These are phyloP conservation scores for Tadarida brasiliensis DNA, from an alignment of 2,797 vertebrate genomes.

Conservation along the genomic window DNA sequence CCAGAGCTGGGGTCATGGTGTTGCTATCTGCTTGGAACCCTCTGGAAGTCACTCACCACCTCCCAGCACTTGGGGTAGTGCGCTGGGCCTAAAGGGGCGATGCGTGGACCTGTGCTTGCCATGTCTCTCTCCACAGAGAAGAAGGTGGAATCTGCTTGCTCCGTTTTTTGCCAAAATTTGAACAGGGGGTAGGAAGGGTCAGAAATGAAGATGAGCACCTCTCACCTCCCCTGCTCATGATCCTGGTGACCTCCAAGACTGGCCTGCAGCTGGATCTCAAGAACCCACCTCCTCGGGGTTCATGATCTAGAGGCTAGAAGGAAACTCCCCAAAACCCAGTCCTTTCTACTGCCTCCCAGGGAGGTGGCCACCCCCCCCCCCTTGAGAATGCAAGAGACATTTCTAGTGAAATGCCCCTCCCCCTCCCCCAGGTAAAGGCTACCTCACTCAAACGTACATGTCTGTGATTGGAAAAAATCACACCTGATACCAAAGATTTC, in stretches of 20 bases:
- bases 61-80: not conserved
- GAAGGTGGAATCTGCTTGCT: conserved; percentile 65
- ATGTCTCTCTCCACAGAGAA: not conserved
- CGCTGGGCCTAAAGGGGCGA: not conserved
- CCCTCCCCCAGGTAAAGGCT: conserved; percentile 92
- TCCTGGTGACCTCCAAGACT: conserved; percentile 37
- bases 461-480: conserved; percentile 98
- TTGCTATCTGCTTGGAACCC: not conserved
- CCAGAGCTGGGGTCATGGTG: not conserved
- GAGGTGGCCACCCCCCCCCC: conserved; percentile 69
- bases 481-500: conserved; percentile 99
- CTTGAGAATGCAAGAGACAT: conserved; percentile 91
- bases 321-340: conserved; percentile 41
- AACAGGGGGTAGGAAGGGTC: conserved; percentile 28
- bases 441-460: conserved; percentile 95
- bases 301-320: conserved; percentile 85
- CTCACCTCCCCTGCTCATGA: not conserved
- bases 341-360: not conserved
- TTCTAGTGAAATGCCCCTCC: conserved; percentile 93
- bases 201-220: not conserved
- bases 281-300: conserved; percentile 78
- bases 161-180: conserved; percentile 74
- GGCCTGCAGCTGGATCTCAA: conserved; percentile 77
- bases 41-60: not conserved
- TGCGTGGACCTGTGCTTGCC: conserved; percentile 74